Percentiles rank a stretch among this genome's conserved stretches.
Evolutionary conservation across 2,113 vertebrate species (phyloP).

Genomic region (Dicrurus megarhynchus): DNA sequence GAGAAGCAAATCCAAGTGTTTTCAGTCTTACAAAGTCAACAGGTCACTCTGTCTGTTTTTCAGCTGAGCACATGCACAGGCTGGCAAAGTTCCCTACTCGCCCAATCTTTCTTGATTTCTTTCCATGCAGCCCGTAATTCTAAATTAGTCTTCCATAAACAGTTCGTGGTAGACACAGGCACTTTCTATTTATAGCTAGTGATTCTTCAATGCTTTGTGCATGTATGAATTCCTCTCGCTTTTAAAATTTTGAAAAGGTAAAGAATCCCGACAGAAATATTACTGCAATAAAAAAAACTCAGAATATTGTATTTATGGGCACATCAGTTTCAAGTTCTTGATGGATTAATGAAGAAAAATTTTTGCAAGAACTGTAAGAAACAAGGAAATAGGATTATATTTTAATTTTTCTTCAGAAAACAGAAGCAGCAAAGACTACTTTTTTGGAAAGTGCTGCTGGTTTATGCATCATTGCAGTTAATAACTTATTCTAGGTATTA

Average conservation of each 20-base stretch:
- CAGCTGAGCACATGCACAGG: background rate
- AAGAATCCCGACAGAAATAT: background rate
- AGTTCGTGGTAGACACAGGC: background rate
- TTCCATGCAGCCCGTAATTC: background rate
- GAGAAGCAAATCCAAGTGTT: background rate
- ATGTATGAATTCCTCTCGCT: background rate
- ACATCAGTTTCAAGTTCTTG: background rate
- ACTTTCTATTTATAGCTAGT: background rate
- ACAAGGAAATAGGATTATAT: slow-evolving; percentile 13
- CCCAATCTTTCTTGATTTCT: background rate
- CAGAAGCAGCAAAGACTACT: slow-evolving; percentile 27
- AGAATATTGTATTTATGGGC: background rate
- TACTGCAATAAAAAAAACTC: slow-evolving; percentile 7
- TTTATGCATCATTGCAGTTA: slow-evolving; percentile 75
- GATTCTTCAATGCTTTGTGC: background rate
- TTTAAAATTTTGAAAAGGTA: slow-evolving; percentile 14
- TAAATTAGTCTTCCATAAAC: background rate
- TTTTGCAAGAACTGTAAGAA: slow-evolving; percentile 10
- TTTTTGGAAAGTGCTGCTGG: slow-evolving; percentile 54
- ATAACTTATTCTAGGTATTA: slow-evolving; percentile 81
- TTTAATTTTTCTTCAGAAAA: slow-evolving; percentile 48
- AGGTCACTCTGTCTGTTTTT: background rate
- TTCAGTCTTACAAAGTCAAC: background rate
- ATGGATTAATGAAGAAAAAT: slow-evolving; percentile 46
- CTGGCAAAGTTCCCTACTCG: background rate